Percentiles rank a stretch among this genome's conserved stretches.
phyloP scores from a whole-genome alignment of 2,797 vertebrate genomes.

The Avahi laniger region DNA sequence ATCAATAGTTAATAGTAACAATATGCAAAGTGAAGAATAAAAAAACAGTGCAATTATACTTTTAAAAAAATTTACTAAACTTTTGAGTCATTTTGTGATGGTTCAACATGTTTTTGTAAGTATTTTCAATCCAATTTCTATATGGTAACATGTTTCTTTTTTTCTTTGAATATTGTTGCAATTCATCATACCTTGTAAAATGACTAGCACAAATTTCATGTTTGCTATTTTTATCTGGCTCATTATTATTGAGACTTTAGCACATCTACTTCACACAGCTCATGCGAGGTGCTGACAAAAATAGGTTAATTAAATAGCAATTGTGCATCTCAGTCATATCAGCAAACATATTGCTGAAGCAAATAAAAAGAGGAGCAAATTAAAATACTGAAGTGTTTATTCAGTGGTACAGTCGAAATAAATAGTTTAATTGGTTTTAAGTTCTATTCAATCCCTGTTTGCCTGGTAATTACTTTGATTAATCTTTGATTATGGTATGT shows the following conservation, averaged over 20 bases:
- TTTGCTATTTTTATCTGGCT: slow-evolving; percentile 68
- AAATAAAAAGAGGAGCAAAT: slow-evolving; percentile 72
- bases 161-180: too few species aligned
- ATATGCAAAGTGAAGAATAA: not conserved
- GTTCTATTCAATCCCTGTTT: slow-evolving; percentile 68
- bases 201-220: slow-evolving; percentile 50
- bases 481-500: slow-evolving; percentile 51
- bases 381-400: slow-evolving; percentile 76
- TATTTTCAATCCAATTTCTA: not conserved
- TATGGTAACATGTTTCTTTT: not conserved
- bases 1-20: not conserved
- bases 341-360: slow-evolving; percentile 58
- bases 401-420: slow-evolving; percentile 71
- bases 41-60: not conserved
- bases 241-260: slow-evolving; percentile 58
- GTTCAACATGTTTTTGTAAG: not conserved
- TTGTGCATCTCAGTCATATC: slow-evolving; percentile 48
- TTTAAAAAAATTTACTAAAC: not conserved
- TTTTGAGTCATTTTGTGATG: not conserved
- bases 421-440: slow-evolving; percentile 76
- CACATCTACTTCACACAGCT: slow-evolving; percentile 20
- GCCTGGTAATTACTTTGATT: slow-evolving; percentile 57
- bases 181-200: slow-evolving; percentile 5
- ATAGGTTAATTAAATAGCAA: slow-evolving; percentile 80
- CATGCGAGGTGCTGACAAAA: slow-evolving; percentile 67